A percentile compares a stretch with the other conserved stretches of the same genome.
phyloP scores from a whole-genome alignment of 2,113 vertebrate species.

The Kryptolebias marmoratus region DNA sequence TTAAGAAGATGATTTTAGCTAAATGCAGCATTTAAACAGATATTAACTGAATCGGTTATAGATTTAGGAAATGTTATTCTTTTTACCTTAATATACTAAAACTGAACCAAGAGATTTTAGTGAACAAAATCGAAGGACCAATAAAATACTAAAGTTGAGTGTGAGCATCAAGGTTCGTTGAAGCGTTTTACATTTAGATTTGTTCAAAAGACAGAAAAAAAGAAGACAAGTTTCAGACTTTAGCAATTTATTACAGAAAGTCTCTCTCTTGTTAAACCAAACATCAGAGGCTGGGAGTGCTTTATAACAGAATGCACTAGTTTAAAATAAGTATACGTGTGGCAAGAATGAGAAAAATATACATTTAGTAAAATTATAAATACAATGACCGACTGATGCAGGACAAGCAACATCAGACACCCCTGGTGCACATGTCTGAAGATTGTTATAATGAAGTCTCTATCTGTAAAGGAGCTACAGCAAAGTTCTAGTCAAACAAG shows the following conservation, averaged over 20 bases:
- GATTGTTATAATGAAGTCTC: not conserved
- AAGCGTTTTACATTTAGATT: not conserved
- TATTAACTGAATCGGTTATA: no score
- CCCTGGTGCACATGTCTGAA: not conserved
- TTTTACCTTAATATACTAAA: not conserved
- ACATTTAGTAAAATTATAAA: not conserved
- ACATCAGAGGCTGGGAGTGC: not conserved
- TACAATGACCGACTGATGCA: not conserved
- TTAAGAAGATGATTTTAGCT: no score
- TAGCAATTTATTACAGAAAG: constrained; percentile 34
- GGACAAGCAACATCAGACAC: not conserved
- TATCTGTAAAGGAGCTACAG: not conserved
- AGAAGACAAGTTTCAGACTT: not conserved
- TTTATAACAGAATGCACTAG: constrained; percentile 1
- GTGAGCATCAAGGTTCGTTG: not conserved
- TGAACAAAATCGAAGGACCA: constrained; percentile 3
- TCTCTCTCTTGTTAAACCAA: not conserved
- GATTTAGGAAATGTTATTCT: no score
- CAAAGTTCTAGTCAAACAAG: not conserved
- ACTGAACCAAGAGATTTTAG: not conserved
- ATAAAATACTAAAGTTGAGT: not conserved
- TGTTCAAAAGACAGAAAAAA: not conserved
- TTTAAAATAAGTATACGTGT: not conserved
- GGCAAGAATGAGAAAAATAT: not conserved
- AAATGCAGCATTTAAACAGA: no score